Evolutionary conservation across 2,888 invertebrate species (phyloP), one percentile per base, ranked within the genome.

Genomic region (Tribolium freemani): DNA sequence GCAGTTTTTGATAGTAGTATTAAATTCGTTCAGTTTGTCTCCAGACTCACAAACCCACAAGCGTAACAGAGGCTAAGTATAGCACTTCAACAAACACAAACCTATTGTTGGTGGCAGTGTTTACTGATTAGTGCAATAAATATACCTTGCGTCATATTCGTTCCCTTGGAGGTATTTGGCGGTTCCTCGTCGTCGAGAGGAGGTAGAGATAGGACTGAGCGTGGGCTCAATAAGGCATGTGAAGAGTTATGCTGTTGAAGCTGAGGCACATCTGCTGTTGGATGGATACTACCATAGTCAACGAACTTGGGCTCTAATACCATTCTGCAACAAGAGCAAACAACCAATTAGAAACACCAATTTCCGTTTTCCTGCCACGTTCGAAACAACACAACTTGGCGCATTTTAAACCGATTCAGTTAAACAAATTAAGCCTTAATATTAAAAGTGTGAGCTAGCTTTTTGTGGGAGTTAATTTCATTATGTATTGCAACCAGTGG

Each of bases 281-380:
- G 86, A 84, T 88, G 88, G 83, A 90, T 90, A 84, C 90, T 90
- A 84, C 90, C 90, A 89, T 90, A 90, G 86, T 90, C 90, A 82
- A 89, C 88, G 80, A 88, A 88, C 85, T 90, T 90, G 80, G 90
- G 89, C 86, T 90, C 90, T 87, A 90, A 88, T 87, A 90, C 90
- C 90, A 90, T 90, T 88, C 90, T 90, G 86, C 1, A 85, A 86
- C 9, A 81, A 85, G 57, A 45, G 20, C 1, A 58, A 60, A 20
- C 9, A 5, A 46, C 60, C 8, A 48, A 26, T 60, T 60, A 48
- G 46, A 45, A 21, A 38, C 11, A 26, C 48, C 9, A 13, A 56
- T 45, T 45, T 45, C 20, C 44, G 56, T 9, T 13, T 56, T 13
- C 9, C 16, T 10, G 26, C 26, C 8, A 48, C 16, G 38, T 56